A percentile compares a stretch with the other conserved stretches of the same genome.
phyloP scores from a whole-genome alignment of 2,888 invertebrate genomes.

The Macaria notata region DNA sequence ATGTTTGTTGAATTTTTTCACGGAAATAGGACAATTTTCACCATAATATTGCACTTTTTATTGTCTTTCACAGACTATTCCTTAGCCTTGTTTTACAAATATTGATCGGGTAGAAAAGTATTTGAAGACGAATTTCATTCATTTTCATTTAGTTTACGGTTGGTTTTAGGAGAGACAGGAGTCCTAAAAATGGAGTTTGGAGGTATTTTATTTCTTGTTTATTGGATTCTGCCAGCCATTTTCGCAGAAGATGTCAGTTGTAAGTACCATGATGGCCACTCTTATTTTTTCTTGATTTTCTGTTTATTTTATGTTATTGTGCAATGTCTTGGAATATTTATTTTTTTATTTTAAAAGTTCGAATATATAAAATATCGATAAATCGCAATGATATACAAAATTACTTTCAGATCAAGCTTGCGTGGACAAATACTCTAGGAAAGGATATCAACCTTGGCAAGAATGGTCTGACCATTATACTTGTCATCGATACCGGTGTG shows the following conservation, averaged over 20 bases:
- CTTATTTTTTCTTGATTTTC: no score
- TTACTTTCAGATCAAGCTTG: constrained; percentile 69
- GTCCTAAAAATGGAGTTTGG: constrained; percentile 52
- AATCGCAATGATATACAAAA: no score
- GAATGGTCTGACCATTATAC: constrained; percentile 79
- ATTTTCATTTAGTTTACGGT: constrained; percentile 23
- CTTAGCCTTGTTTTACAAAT: constrained; percentile 64
- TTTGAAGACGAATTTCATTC: constrained; percentile 46
- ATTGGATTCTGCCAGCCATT: constrained; percentile 47
- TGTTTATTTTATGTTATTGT: no score
- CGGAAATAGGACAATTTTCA: constrained; percentile 46
- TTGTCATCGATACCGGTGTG: constrained; percentile 73
- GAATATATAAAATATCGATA: no score
- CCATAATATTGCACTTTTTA: constrained; percentile 58
- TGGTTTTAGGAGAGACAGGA: constrained; percentile 31
- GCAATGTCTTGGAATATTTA: no score
- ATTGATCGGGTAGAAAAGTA: constrained; percentile 52
- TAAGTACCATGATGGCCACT: constrained; percentile 46
- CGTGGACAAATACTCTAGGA: constrained; percentile 77
- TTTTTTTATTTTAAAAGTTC: no score
- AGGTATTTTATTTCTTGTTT: constrained; percentile 48
- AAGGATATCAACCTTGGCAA: constrained; percentile 78
- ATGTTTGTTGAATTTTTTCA: constrained; percentile 51
- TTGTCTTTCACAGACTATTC: constrained; percentile 46
- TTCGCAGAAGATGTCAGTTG: constrained; percentile 72